phyloP scores from a whole-genome alignment of 2,113 vertebrate species.

The Orientallactaga bullata region DNA sequence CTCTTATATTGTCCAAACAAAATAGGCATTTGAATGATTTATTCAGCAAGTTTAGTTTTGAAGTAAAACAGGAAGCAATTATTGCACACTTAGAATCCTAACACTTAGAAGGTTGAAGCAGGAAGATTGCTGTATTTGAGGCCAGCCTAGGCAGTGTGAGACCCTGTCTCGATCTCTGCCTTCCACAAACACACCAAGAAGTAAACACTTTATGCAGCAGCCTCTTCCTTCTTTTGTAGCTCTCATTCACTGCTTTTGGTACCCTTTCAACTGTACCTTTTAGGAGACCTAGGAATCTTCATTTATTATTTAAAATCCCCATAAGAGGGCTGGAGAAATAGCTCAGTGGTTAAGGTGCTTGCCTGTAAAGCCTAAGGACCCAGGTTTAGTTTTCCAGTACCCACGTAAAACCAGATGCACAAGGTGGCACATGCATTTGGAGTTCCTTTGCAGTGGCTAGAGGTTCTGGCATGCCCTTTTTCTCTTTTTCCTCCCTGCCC shows the following conservation, averaged over 20 bases:
- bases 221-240: not conserved
- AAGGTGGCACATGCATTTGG: no score
- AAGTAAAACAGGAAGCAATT: constrained; percentile 44
- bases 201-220: not conserved
- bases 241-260: constrained; percentile 6
- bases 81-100: not conserved
- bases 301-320: constrained; percentile 23
- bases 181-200: not conserved
- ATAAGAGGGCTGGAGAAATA: no score
- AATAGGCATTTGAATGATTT: constrained; percentile 46
- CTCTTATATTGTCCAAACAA: constrained; percentile 36
- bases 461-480: no score
- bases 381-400: no score
- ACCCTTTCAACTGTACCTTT: not conserved
- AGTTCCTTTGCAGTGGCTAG: no score
- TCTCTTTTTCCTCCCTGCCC: no score
- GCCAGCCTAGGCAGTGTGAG: not conserved
- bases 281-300: not conserved
- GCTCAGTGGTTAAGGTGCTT: no score
- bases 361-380: no score
- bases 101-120: not conserved
- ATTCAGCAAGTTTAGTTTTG: constrained; percentile 43
- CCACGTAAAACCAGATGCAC: no score
- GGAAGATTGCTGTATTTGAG: not conserved
- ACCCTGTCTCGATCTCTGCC: not conserved